phyloP scores from a whole-genome alignment of 2,113 vertebrate genomes.

The Corynorhinus townsendii region DNA sequence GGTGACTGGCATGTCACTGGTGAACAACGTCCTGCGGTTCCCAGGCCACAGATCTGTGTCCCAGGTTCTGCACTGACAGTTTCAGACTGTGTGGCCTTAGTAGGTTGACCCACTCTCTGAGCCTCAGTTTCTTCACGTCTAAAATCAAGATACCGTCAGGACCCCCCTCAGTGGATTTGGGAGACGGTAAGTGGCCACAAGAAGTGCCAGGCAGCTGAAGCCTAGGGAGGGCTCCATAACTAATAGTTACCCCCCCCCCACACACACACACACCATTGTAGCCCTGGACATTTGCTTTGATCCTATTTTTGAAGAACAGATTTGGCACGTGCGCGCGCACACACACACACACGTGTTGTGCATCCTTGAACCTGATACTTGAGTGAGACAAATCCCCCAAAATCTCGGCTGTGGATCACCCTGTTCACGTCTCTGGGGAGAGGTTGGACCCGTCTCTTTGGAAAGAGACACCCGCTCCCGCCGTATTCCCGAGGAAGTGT shows the following conservation, averaged over 20 bases:
- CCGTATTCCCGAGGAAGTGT: neutral
- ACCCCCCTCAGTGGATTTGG: rapidly evolving
- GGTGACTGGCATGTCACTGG: too few species aligned
- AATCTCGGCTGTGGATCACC: neutral
- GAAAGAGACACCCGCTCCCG: neutral
- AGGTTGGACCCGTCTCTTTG: neutral
- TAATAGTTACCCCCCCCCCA: too few species aligned
- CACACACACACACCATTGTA: neutral
- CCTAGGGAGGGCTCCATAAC: neutral
- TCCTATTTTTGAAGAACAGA: neutral
- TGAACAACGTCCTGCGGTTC: rapidly evolving
- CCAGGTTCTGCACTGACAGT: neutral
- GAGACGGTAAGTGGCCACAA: neutral
- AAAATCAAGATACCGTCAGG: neutral
- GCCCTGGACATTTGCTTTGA: neutral
- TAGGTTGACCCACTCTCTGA: neutral
- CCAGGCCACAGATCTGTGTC: neutral
- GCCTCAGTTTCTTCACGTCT: neutral
- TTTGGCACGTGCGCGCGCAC: rapidly evolving
- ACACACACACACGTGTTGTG: neutral
- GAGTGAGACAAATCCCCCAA: neutral
- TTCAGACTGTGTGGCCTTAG: neutral
- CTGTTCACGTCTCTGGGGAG: neutral
- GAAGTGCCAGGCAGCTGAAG: neutral
- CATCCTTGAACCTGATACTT: neutral